These are phyloP conservation scores for Drosophila willistoni DNA, from an alignment of 1,140 invertebrate species.

Conservation along the genomic window DNA sequence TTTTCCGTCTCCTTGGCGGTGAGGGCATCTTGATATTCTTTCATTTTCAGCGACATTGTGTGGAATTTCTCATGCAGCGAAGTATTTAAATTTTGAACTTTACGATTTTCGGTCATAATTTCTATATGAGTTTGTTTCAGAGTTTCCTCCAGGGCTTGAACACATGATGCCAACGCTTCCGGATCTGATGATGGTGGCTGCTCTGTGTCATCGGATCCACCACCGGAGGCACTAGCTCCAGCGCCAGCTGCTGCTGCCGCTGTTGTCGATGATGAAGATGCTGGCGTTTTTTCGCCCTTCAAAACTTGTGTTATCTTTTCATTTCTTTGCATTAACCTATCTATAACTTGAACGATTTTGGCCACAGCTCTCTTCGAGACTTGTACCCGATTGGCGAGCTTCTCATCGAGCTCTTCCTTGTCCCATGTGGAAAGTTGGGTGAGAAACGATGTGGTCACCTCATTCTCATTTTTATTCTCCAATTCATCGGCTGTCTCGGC, in stretches of 20 bases:
- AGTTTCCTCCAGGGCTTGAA: slow-evolving; percentile 88
- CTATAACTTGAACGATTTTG: slow-evolving; percentile 98
- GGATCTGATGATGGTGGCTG: slow-evolving; percentile 39
- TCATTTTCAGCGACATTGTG: slow-evolving; percentile 94
- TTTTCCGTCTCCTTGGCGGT: slow-evolving; percentile 96
- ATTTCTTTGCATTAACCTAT: slow-evolving; percentile 95
- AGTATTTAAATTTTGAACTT: slow-evolving; percentile 95
- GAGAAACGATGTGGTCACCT: slow-evolving; percentile 97
- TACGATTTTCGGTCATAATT: slow-evolving; percentile 95
- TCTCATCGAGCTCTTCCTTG: slow-evolving; percentile 97
- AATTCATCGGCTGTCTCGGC: slow-evolving; percentile 98
- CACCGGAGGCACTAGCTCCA: slow-evolving; percentile 16
- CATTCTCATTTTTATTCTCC: slow-evolving; percentile 98
- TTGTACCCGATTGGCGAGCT: slow-evolving; percentile 96
- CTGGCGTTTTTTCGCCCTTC: slow-evolving; percentile 87
- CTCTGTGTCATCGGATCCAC: slow-evolving; percentile 43
- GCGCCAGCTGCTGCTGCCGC: slow-evolving; percentile 22
- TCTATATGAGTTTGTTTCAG: slow-evolving; percentile 92
- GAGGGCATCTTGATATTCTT: slow-evolving; percentile 95
- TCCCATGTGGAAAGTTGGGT: slow-evolving; percentile 99
- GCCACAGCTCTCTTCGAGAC: slow-evolving; percentile 96
- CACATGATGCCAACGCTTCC: slow-evolving; percentile 26
- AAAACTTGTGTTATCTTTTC: slow-evolving; percentile 95
- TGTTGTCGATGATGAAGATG: slow-evolving; percentile 7
- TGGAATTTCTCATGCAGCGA: slow-evolving; percentile 97